Conservation (phyloP, 2,113 vertebrate genomes). For the Sphaerodactylus townsendi region DNA sequence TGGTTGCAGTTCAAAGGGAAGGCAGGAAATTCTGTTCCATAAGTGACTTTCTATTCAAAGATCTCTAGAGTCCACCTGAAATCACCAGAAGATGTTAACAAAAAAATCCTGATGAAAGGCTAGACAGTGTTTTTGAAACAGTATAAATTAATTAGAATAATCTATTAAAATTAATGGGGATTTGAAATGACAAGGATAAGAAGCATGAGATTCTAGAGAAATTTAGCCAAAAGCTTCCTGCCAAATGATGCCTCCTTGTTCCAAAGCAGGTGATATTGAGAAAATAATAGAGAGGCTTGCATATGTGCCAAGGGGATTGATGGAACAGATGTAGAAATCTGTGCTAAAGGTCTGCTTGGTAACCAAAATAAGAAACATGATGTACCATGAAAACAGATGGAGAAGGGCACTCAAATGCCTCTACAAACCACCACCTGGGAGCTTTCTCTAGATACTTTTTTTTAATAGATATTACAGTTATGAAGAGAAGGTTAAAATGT, state of each 20-base stretch:
- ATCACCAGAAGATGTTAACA: background rate
- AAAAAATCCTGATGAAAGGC: slow-evolving; percentile 3
- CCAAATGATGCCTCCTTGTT: background rate
- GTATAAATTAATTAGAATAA: background rate
- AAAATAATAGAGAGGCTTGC: slow-evolving; percentile 13
- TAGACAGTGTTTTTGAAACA: background rate
- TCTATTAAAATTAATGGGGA: background rate
- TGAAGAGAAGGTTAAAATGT: slow-evolving; percentile 63
- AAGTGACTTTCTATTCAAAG: too few relatives aligned
- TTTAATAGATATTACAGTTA: slow-evolving; percentile 57
- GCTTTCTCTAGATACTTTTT: slow-evolving; percentile 51
- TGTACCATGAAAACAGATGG: slow-evolving; percentile 41
- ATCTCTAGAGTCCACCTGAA: background rate
- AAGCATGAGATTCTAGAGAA: background rate
- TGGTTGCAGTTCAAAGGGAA: too few relatives aligned
- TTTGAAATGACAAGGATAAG: background rate
- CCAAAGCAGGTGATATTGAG: background rate
- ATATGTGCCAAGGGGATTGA: background rate
- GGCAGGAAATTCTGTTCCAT: too few relatives aligned
- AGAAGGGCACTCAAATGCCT: slow-evolving; percentile 43
- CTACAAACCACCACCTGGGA: slow-evolving; percentile 41
- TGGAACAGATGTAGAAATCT: slow-evolving; percentile 35
- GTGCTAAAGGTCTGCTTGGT: background rate
- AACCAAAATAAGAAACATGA: slow-evolving; percentile 39
- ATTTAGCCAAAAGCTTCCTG: background rate